Evolutionary conservation across 2,888 invertebrate genomes (phyloP).

Genomic region (Amblyjoppa fuscipennis): DNA sequence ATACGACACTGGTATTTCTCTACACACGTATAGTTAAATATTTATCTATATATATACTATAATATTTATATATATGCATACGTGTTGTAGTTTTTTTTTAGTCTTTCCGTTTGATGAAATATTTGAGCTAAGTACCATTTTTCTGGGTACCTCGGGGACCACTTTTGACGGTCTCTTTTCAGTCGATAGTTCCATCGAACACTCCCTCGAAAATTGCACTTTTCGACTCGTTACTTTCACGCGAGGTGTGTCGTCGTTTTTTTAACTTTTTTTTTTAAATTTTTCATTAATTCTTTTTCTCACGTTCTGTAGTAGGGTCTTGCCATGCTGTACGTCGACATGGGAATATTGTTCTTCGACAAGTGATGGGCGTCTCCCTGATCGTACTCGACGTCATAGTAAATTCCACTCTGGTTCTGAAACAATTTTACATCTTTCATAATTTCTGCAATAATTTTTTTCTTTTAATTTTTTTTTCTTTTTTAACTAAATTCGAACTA

Average conservation of each 20-base stretch:
- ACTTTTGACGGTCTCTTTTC: slow-evolving; percentile 7
- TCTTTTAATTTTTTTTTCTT: background rate
- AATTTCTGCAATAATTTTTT: background rate
- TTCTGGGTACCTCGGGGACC: slow-evolving; percentile 14
- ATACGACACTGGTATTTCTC: slow-evolving; percentile 27
- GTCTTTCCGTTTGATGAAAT: slow-evolving; percentile 35
- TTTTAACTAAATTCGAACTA: slow-evolving; percentile 12
- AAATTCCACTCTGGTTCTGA: slow-evolving; percentile 95
- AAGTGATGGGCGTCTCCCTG: slow-evolving; percentile 87
- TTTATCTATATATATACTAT: slow-evolving; percentile 40
- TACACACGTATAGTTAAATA: slow-evolving; percentile 49
- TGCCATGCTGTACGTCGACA: slow-evolving; percentile 94
- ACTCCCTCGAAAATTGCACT: slow-evolving; percentile 51
- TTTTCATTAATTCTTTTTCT: slow-evolving; percentile 64
- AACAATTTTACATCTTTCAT: slow-evolving; percentile 75
- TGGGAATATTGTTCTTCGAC: slow-evolving; percentile 88
- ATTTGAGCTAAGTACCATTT: slow-evolving; percentile 56
- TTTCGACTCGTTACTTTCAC: slow-evolving; percentile 17
- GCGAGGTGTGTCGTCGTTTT: background rate
- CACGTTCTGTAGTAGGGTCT: slow-evolving; percentile 88
- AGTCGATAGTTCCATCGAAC: slow-evolving; percentile 41
- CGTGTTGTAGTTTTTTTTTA: slow-evolving; percentile 30
- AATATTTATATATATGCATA: slow-evolving; percentile 26
- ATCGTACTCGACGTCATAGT: slow-evolving; percentile 96
- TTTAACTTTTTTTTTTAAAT: background rate